Conservation (phyloP, 2,888 invertebrate genomes). For the Agrochola circellaris region DNA sequence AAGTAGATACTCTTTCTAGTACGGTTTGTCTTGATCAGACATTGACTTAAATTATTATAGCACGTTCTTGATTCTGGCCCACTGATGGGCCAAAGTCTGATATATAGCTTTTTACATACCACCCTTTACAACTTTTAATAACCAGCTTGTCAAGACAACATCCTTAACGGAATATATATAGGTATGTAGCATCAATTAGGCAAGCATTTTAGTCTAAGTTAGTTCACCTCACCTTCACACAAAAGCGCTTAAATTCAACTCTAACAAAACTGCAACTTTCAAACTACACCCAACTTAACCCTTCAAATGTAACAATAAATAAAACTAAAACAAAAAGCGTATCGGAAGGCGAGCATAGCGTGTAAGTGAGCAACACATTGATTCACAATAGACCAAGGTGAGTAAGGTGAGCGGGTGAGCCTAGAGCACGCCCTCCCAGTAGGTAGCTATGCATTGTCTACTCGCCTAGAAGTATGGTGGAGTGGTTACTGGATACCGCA, state of each 20-base stretch:
- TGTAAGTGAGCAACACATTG: constrained; percentile 64
- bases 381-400: constrained; percentile 48
- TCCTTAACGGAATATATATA: background rate
- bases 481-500: constrained; percentile 51
- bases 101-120: background rate
- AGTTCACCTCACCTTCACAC: no score
- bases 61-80: background rate
- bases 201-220: background rate
- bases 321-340: constrained; percentile 49
- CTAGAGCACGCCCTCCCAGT: constrained; percentile 64
- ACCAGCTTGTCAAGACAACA: no score
- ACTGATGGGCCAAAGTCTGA: no score
- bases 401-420: constrained; percentile 52
- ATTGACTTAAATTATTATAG: background rate
- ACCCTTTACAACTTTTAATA: no score
- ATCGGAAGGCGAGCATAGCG: constrained; percentile 60
- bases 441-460: constrained; percentile 56
- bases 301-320: constrained; percentile 40
- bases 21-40: background rate
- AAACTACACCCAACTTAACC: background rate
- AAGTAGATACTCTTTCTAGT: background rate
- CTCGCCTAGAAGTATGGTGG: background rate
- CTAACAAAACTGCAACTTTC: background rate
- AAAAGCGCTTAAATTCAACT: background rate
- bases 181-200: background rate